Percentiles rank a stretch among this genome's conserved stretches.
Evolutionary conservation across 1,140 invertebrate species (phyloP).

Genomic region (Pseudobourletiella spinata): DNA sequence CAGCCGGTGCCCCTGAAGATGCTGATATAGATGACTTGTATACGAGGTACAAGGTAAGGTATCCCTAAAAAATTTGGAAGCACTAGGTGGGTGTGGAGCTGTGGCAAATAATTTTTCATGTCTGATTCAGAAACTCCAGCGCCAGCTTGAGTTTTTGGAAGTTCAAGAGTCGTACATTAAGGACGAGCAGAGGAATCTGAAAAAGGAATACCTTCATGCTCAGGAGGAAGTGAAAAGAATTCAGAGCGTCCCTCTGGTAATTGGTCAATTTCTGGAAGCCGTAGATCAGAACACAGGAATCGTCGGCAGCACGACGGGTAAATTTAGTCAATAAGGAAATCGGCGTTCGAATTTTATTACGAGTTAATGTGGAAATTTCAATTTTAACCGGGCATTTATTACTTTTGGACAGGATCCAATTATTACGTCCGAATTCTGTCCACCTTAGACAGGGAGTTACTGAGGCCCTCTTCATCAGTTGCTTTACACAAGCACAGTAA

Average conservation of each 20-base stretch:
- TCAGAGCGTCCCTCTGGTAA: constrained; percentile 93
- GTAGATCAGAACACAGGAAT: constrained; percentile 98
- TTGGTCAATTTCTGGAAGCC: constrained; percentile 95
- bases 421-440: constrained; percentile 95
- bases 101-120: not conserved
- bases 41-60: constrained; percentile 80
- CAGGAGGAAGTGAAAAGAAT: constrained; percentile 97
- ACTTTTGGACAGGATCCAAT: constrained; percentile 86
- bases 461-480: constrained; percentile 92
- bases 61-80: too few species aligned
- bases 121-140: constrained; percentile 75
- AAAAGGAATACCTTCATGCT: constrained; percentile 95
- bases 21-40: constrained; percentile 83
- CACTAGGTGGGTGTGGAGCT: too few species aligned
- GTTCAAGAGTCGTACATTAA: constrained; percentile 99
- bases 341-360: not conserved
- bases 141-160: constrained; percentile 90
- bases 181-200: constrained; percentile 94
- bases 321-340: too few species aligned
- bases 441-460: constrained; percentile 88
- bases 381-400: too few species aligned
- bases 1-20: constrained; percentile 52
- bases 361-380: too few species aligned
- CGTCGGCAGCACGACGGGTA: constrained; percentile 67
- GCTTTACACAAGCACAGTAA: constrained; percentile 97